phyloP scores from a whole-genome alignment of 2,888 invertebrate species.

The Volucella inflata region DNA sequence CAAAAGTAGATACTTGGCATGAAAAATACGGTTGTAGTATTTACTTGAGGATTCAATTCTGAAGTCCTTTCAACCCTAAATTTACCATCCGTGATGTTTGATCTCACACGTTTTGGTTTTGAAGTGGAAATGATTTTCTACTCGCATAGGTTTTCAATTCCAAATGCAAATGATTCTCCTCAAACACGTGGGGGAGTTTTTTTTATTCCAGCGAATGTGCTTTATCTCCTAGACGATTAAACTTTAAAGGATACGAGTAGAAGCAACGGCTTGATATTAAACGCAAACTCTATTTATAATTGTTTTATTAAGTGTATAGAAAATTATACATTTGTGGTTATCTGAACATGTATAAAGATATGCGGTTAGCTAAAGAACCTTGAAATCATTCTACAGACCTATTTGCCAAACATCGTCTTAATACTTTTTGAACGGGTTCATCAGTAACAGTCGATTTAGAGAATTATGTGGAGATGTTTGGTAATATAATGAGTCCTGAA shows the following conservation, averaged over 20 bases:
- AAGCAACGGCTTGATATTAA: neutral
- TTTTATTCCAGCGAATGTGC: constrained; percentile 25
- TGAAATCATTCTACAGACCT: too few species aligned
- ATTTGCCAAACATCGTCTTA: too few species aligned
- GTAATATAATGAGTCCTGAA: too few species aligned
- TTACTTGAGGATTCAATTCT: constrained; percentile 11
- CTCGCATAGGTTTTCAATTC: constrained; percentile 42
- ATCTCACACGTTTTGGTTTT: constrained; percentile 52
- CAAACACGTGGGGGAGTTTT: neutral
- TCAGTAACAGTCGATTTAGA: too few species aligned
- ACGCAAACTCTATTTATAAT: too few species aligned
- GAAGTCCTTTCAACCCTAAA: constrained; percentile 36
- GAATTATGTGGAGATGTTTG: too few species aligned
- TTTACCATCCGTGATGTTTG: constrained; percentile 10
- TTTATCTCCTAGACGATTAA: constrained; percentile 11
- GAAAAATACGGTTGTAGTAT: neutral
- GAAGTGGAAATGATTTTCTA: constrained; percentile 41
- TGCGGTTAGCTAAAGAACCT: too few species aligned
- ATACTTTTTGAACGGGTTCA: too few species aligned
- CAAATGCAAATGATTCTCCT: constrained; percentile 17
- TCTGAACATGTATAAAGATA: too few species aligned
- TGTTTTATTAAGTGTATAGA: too few species aligned
- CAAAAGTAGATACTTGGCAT: neutral
- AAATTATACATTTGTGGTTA: too few species aligned
- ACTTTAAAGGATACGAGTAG: neutral